A percentile compares a stretch with the other conserved stretches of the same genome.
These are phyloP conservation scores for Pandemis cinnamomeana DNA, from an alignment of 2,888 invertebrate genomes.

Conservation along the genomic window DNA sequence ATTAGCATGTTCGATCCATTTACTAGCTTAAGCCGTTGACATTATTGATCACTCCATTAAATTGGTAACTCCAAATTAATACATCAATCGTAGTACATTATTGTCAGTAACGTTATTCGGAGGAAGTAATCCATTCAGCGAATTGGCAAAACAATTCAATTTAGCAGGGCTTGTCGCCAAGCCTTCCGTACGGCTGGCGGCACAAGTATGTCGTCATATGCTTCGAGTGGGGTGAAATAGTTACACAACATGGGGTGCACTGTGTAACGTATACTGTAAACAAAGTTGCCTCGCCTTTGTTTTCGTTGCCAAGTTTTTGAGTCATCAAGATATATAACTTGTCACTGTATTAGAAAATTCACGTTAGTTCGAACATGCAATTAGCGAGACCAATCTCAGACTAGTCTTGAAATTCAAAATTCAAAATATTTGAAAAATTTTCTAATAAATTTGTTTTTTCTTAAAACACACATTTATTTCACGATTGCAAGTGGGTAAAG, in stretches of 20 bases:
- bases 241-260: background rate
- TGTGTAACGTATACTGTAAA: background rate
- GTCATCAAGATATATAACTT: too few relatives aligned
- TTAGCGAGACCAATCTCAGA: too few relatives aligned
- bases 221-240: background rate
- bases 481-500: too few relatives aligned
- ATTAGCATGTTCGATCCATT: background rate
- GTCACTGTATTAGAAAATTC: too few relatives aligned
- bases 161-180: conserved; percentile 20
- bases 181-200: background rate
- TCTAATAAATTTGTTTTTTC: too few relatives aligned
- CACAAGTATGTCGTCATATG: background rate
- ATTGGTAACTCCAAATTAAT: background rate
- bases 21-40: background rate
- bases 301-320: background rate
- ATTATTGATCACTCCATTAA: background rate
- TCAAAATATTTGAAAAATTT: too few relatives aligned
- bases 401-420: too few relatives aligned
- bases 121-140: conserved; percentile 34
- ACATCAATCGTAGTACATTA: conserved; percentile 15
- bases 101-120: conserved; percentile 17
- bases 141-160: conserved; percentile 42
- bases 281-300: background rate
- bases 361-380: too few relatives aligned
- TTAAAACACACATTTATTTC: too few relatives aligned